These are phyloP conservation scores for Pachyramphus minor DNA, from an alignment of 2,113 vertebrate species.

Conservation along the genomic window DNA sequence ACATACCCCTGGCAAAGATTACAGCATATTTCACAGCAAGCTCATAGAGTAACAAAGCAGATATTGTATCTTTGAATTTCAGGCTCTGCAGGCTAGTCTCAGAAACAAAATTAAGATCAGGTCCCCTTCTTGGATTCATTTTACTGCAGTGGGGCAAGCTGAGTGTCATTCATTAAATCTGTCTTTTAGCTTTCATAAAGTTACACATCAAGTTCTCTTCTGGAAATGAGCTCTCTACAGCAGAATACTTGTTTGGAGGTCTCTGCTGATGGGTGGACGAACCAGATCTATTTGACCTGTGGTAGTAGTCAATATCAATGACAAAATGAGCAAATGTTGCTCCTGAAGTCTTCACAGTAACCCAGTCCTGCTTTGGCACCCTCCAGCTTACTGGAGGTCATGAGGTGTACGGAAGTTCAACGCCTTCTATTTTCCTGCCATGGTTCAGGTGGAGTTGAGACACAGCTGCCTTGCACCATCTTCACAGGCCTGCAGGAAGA, in stretches of 20 bases:
- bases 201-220: not conserved
- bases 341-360: not conserved
- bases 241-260: not conserved
- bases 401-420: not conserved
- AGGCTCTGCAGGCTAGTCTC: slow-evolving; percentile 31
- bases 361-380: not conserved
- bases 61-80: slow-evolving; percentile 63
- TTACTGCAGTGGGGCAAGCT: not conserved
- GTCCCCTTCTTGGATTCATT: slow-evolving; percentile 38
- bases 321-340: not conserved
- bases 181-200: slow-evolving; percentile 10
- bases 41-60: slow-evolving; percentile 67
- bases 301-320: not conserved
- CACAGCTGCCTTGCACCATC: not conserved
- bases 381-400: not conserved
- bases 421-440: rapidly evolving
- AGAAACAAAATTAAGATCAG: slow-evolving; percentile 31
- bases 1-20: slow-evolving; percentile 76
- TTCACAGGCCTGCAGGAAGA: not conserved
- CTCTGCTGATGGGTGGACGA: not conserved
- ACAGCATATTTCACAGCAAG: slow-evolving; percentile 65
- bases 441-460: not conserved
- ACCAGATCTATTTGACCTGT: not conserved
- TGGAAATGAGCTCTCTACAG: not conserved
- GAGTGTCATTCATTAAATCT: not conserved